Evolutionary conservation across 2,113 vertebrate genomes (phyloP).

Genomic region (Hyaena hyaena): DNA sequence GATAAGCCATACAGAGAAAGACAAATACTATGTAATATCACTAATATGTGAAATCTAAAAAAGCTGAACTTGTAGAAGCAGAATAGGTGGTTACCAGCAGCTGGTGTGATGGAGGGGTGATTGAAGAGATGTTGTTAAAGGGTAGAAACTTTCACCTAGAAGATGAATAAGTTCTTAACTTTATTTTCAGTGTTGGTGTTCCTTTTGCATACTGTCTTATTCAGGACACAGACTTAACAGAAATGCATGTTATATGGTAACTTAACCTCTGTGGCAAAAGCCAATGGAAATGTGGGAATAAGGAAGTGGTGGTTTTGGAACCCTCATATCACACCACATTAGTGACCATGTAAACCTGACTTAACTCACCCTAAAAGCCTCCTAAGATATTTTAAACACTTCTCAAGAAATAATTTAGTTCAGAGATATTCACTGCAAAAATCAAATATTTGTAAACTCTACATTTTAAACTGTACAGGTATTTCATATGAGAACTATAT

Average conservation of each 20-base stretch:
- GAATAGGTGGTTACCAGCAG: neutral
- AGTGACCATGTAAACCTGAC: neutral
- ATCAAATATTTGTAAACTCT: neutral
- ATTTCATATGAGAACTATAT: neutral
- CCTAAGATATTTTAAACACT: constrained; percentile 1
- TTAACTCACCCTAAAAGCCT: neutral
- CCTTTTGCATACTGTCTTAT: neutral
- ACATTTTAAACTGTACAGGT: neutral
- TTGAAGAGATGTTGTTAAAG: neutral
- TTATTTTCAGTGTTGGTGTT: neutral
- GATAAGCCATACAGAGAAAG: neutral
- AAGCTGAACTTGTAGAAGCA: neutral
- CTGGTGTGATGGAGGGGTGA: neutral
- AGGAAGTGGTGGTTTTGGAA: neutral
- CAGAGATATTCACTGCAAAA: neutral
- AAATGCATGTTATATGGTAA: neutral
- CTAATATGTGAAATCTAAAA: neutral
- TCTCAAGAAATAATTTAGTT: neutral
- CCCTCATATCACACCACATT: neutral
- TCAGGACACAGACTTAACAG: neutral
- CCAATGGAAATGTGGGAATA: neutral
- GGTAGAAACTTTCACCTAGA: neutral
- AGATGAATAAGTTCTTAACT: neutral
- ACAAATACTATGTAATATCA: neutral
- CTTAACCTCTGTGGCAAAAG: neutral